These are phyloP conservation scores for Notothenia coriiceps DNA, from an alignment of 2,113 vertebrate species.

Conservation along the genomic window DNA sequence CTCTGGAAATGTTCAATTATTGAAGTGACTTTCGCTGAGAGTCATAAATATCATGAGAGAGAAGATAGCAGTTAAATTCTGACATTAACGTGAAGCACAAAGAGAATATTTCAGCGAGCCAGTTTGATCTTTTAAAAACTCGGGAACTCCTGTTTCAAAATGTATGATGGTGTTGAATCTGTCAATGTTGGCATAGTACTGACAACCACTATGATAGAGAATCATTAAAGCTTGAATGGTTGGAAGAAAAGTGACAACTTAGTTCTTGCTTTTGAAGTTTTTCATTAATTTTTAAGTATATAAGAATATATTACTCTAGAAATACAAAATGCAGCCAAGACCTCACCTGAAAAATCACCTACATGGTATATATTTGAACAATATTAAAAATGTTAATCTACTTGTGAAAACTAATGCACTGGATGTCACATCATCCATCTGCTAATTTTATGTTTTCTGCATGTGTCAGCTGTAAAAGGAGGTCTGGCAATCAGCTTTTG, in stretches of 20 bases:
- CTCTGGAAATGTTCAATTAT: slow-evolving; percentile 62
- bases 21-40: slow-evolving; percentile 52
- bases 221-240: not conserved
- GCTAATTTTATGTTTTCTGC: not conserved
- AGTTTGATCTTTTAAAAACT: slow-evolving; percentile 47
- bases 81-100: slow-evolving; percentile 51
- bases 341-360: not conserved
- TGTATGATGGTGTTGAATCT: slow-evolving; percentile 53
- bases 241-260: slow-evolving; percentile 21
- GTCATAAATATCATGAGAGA: slow-evolving; percentile 50
- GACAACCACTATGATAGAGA: not conserved
- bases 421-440: not conserved
- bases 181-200: slow-evolving; percentile 2
- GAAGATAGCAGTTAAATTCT: slow-evolving; percentile 44
- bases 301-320: not conserved
- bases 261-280: not conserved
- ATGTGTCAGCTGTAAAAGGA: slow-evolving; percentile 34
- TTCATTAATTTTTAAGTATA: not conserved
- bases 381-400: not conserved
- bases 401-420: not conserved
- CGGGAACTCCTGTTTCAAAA: slow-evolving; percentile 34
- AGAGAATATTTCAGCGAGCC: slow-evolving; percentile 51
- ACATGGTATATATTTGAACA: not conserved
- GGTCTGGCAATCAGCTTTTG: slow-evolving; percentile 12
- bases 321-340: not conserved